A percentile compares a stretch with the other conserved stretches of the same genome.
Conservation (phyloP, 2,888 invertebrate species). For the Macrosiphum euphorbiae region DNA sequence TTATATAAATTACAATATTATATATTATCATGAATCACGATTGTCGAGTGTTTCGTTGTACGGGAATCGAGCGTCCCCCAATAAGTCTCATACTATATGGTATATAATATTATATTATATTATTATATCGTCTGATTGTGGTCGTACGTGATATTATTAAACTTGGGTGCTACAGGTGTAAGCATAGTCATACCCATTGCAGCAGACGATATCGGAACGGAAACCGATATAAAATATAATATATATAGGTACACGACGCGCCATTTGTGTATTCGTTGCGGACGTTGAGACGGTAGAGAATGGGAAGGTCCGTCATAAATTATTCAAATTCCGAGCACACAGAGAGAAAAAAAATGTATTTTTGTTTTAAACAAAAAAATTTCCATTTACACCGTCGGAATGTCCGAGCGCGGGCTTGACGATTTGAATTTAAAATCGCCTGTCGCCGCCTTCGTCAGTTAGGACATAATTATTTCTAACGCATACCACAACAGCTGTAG, state of each 20-base stretch:
- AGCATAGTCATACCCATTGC: background rate
- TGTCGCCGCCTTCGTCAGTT: conserved; percentile 11
- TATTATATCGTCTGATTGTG: too few species aligned
- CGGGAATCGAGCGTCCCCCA: background rate
- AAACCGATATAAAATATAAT: conserved; percentile 22
- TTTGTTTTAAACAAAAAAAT: conserved; percentile 15
- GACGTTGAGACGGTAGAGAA: background rate
- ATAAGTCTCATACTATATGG: background rate
- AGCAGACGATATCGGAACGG: conserved; percentile 35
- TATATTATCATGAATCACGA: background rate
- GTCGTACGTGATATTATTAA: background rate
- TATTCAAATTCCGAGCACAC: conserved; percentile 31
- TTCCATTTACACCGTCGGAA: conserved; percentile 39
- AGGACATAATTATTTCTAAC: background rate
- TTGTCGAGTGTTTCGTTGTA: background rate
- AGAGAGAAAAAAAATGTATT: background rate
- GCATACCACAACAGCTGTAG: background rate
- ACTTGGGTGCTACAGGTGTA: background rate
- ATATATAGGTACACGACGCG: background rate
- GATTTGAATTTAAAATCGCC: conserved; percentile 44
- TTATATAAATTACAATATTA: too few species aligned
- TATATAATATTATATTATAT: background rate
- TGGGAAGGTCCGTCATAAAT: conserved; percentile 37
- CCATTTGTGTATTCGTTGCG: background rate
- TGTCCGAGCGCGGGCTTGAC: background rate